A percentile compares a stretch with the other conserved stretches of the same genome.
Evolutionary conservation across 37 sponge, comb jelly and placozoan species (phyloP).

Genomic region (Crambe crambe): DNA sequence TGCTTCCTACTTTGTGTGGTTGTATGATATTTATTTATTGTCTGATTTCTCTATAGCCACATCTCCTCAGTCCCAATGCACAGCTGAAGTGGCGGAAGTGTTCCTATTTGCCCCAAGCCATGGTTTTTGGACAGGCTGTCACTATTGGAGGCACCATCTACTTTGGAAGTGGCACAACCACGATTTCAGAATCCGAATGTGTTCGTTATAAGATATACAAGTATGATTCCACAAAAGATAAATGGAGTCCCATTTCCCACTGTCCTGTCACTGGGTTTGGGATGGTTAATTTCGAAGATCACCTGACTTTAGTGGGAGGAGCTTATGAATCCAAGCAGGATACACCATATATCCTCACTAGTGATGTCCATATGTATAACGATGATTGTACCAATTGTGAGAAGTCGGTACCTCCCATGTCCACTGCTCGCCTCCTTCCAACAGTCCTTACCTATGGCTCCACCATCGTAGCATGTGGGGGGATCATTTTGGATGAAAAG

Average conservation of each 20-base stretch:
- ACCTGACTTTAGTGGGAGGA: slow-evolving; percentile 49
- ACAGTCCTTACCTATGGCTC: slow-evolving; percentile 33
- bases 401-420: slow-evolving; percentile 39
- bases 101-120: slow-evolving; percentile 35
- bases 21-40: too few species aligned
- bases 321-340: slow-evolving; percentile 26
- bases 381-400: not conserved
- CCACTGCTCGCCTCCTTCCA: slow-evolving; percentile 42
- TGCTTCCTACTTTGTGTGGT: too few species aligned
- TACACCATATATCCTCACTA: slow-evolving; percentile 24
- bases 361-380: slow-evolving; percentile 24
- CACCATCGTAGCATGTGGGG: slow-evolving; percentile 33
- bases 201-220: slow-evolving; percentile 41
- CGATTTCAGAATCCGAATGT: slow-evolving; percentile 23
- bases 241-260: slow-evolving; percentile 23
- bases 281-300: slow-evolving; percentile 24
- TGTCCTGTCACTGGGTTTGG: slow-evolving; percentile 58
- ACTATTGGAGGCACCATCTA: slow-evolving; percentile 24
- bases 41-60: slow-evolving; percentile 29
- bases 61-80: slow-evolving; percentile 40
- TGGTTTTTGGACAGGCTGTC: slow-evolving; percentile 60
- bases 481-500: slow-evolving; percentile 33
- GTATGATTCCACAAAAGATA: slow-evolving; percentile 15
- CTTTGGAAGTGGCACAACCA: slow-evolving; percentile 58
- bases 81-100: slow-evolving; percentile 42